A percentile compares a stretch with the other conserved stretches of the same genome.
Evolutionary conservation across 2,888 invertebrate species (phyloP).

Genomic region (Ypsolopha sequella): DNA sequence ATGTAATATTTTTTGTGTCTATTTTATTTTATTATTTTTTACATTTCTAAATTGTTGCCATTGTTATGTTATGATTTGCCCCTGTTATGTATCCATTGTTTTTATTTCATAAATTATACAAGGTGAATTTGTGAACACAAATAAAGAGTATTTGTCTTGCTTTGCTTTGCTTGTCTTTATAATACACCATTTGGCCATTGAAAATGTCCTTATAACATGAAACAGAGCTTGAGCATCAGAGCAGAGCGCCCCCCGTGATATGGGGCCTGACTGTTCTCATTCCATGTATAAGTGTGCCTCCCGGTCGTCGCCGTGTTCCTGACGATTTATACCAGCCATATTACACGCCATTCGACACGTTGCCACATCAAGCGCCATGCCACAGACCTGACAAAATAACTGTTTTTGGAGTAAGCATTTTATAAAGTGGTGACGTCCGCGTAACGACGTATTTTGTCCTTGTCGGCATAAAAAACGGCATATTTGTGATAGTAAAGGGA

Average conservation of each 20-base stretch:
- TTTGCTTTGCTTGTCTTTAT: too few species aligned
- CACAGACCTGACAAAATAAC: neutral
- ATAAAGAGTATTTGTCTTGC: too few species aligned
- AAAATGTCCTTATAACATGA: neutral
- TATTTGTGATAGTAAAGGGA: too few species aligned
- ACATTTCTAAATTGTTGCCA: too few species aligned
- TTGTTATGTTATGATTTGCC: too few species aligned
- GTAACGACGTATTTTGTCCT: too few species aligned
- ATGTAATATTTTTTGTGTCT: too few species aligned
- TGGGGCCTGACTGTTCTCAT: slow-evolving; percentile 35
- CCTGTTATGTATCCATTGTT: too few species aligned
- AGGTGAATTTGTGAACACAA: too few species aligned
- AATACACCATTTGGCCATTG: neutral
- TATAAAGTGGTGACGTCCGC: neutral
- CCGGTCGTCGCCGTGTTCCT: slow-evolving; percentile 51
- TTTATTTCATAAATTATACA: too few species aligned
- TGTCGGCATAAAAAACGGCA: too few species aligned
- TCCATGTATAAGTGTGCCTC: slow-evolving; percentile 42
- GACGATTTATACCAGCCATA: slow-evolving; percentile 62
- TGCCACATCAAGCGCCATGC: slow-evolving; percentile 25
- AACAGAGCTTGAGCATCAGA: neutral
- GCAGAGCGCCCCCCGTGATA: slow-evolving; percentile 15
- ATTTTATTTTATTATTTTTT: too few species aligned
- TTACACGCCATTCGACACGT: slow-evolving; percentile 68
- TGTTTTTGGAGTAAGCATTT: neutral